phyloP scores from a whole-genome alignment of 2,113 vertebrate genomes.

The Puma concolor region DNA sequence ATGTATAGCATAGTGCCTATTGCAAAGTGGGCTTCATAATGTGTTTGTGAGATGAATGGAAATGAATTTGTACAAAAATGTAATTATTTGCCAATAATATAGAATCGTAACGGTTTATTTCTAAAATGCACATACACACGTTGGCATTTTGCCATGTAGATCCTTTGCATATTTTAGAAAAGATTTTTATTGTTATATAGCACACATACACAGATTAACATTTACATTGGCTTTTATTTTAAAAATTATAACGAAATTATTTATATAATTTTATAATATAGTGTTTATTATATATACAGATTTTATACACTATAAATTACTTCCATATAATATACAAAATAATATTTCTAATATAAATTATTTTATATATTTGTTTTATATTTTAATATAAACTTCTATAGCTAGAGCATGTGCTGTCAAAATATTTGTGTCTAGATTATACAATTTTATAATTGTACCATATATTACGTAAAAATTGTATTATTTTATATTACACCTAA shows the following conservation, averaged over 20 bases:
- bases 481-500: not conserved
- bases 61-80: constrained; percentile 14
- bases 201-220: not conserved
- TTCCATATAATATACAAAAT: not conserved
- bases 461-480: too few species aligned
- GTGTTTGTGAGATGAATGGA: constrained; percentile 2
- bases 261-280: not conserved
- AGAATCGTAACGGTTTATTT: not conserved
- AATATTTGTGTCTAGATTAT: not conserved
- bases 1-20: not conserved
- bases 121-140: not conserved
- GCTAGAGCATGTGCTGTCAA: constrained; percentile 1
- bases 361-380: not conserved
- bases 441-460: not conserved
- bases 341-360: not conserved
- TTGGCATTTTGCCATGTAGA: not conserved
- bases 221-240: not conserved
- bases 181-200: not conserved
- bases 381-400: constrained; percentile 1
- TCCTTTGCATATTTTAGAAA: not conserved
- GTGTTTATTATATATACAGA: not conserved
- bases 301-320: not conserved
- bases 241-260: constrained; percentile 27
- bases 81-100: constrained; percentile 7
- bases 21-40: not conserved